Conservation (phyloP, 1,140 invertebrate genomes). For the Trachymyrmex cornetzi region DNA sequence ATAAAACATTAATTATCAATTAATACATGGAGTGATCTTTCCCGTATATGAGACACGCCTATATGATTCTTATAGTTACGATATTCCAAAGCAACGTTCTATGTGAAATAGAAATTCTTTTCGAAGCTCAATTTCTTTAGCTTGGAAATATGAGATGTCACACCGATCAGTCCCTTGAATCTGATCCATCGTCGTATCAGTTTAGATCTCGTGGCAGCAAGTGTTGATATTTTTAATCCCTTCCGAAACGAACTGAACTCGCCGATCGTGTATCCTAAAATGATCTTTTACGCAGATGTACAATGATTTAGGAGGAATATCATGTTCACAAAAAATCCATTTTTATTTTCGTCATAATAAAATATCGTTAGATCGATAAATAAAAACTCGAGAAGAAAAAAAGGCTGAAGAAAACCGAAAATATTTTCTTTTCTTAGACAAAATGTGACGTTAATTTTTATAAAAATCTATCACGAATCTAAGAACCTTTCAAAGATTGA, state of each 20-base stretch:
- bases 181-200: constrained; percentile 14
- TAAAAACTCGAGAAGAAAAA: constrained; percentile 15
- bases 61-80: constrained; percentile 52
- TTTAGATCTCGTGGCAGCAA: constrained; percentile 8
- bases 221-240: constrained; percentile 49
- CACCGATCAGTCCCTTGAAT: constrained; percentile 5
- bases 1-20: too few species aligned
- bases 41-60: too few species aligned
- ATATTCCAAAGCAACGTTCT: not conserved
- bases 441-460: not conserved
- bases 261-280: not conserved
- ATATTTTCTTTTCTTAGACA: not conserved
- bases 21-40: too few species aligned
- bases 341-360: constrained; percentile 39
- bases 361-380: not conserved
- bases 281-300: not conserved
- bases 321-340: not conserved
- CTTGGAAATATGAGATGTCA: constrained; percentile 58
- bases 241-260: not conserved
- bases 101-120: constrained; percentile 51
- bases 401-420: not conserved
- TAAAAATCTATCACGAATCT: not conserved
- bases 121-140: not conserved
- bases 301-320: constrained; percentile 4
- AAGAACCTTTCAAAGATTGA: not conserved